These are phyloP conservation scores for Limnephilus marmoratus DNA, from an alignment of 2,888 invertebrate genomes.

Conservation along the genomic window DNA sequence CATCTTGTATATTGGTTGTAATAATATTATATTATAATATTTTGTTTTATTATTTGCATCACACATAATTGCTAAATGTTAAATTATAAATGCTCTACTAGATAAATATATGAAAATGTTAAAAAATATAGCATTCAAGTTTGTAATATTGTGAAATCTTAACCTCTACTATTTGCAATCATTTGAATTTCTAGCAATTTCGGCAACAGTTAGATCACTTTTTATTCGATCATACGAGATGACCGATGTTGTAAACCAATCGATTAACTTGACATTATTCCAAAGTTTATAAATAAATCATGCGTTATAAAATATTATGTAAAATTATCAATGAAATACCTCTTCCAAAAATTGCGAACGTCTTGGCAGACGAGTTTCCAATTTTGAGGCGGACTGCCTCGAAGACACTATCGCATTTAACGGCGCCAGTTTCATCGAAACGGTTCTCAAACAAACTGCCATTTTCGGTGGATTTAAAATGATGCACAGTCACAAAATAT, in stretches of 20 bases:
- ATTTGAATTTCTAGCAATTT: not conserved
- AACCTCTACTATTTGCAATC: not conserved
- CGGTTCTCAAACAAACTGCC: constrained; percentile 78
- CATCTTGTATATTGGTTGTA: not conserved
- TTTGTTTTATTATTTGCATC: not conserved
- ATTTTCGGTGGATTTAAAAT: constrained; percentile 69
- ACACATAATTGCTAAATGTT: not conserved
- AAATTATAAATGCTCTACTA: not conserved
- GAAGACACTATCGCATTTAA: constrained; percentile 77
- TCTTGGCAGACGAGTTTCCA: constrained; percentile 75
- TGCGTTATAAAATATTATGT: constrained; percentile 51
- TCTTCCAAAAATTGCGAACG: constrained; percentile 77
- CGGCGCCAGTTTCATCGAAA: constrained; percentile 77
- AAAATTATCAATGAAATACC: constrained; percentile 70
- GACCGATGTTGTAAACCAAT: not conserved
- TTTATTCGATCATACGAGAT: not conserved
- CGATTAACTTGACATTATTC: constrained; percentile 6
- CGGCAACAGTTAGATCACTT: not conserved
- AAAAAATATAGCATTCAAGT: not conserved
- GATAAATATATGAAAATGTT: not conserved
- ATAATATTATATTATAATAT: not conserved
- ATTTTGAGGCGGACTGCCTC: constrained; percentile 76
- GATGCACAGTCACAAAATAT: constrained; percentile 7
- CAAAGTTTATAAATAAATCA: constrained; percentile 64
- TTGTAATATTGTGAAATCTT: not conserved